A percentile compares a stretch with the other conserved stretches of the same genome.
Conservation (phyloP, 1,140 invertebrate genomes). For the Chrysopa pallens region DNA sequence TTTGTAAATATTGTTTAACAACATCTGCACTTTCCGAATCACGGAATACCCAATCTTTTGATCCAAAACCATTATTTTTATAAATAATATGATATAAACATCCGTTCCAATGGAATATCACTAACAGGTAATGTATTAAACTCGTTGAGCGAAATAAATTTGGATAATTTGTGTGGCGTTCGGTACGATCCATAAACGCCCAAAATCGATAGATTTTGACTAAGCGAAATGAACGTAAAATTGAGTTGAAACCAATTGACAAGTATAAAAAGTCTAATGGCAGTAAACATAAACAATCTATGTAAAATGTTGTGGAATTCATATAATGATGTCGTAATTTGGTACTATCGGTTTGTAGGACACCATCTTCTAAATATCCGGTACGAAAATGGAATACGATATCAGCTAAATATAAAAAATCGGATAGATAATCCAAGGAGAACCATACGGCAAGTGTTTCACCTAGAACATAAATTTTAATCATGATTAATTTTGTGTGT, state of each 20-base stretch:
- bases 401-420: conserved; percentile 89
- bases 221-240: conserved; percentile 87
- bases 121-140: conserved; percentile 89
- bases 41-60: conserved; percentile 76
- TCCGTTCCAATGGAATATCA: conserved; percentile 99
- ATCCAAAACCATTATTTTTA: conserved; percentile 85
- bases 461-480: conserved; percentile 28
- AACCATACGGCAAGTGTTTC: conserved; percentile 89
- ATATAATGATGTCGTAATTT: conserved; percentile 93
- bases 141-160: conserved; percentile 90
- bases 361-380: conserved; percentile 89
- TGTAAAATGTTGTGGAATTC: conserved; percentile 97
- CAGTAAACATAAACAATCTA: conserved; percentile 92
- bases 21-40: conserved; percentile 69
- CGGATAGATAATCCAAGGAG: conserved; percentile 88
- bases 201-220: conserved; percentile 98
- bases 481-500: too few relatives aligned
- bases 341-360: conserved; percentile 84
- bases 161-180: conserved; percentile 96
- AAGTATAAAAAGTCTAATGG: conserved; percentile 96
- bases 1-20: conserved; percentile 88
- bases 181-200: conserved; percentile 96
- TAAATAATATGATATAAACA: conserved; percentile 93
- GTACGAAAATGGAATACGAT: conserved; percentile 95
- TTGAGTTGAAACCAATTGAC: conserved; percentile 95